These are phyloP conservation scores for Cacoxenus indagator DNA, from an alignment of 2,888 invertebrate genomes.

Conservation along the genomic window DNA sequence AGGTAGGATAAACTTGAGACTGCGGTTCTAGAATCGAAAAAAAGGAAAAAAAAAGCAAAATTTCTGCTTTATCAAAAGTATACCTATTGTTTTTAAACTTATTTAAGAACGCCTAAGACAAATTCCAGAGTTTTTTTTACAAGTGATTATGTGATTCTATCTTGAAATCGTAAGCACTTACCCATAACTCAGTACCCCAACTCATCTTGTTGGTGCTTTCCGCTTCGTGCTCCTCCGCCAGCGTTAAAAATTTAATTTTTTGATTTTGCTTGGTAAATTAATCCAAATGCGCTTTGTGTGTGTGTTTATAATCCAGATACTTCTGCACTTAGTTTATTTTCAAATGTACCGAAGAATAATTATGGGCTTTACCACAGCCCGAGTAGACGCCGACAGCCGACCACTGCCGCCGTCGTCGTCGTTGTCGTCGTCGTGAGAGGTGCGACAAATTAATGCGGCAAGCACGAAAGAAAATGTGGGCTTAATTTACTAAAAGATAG, in stretches of 20 bases:
- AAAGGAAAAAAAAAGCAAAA: too few species aligned
- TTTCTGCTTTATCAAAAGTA: too few species aligned
- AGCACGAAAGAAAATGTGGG: constrained; percentile 5
- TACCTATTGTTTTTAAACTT: too few species aligned
- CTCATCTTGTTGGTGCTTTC: constrained; percentile 69
- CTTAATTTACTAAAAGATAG: neutral
- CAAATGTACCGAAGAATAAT: neutral
- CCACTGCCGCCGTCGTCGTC: too few species aligned
- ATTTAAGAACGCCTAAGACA: too few species aligned
- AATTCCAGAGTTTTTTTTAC: too few species aligned
- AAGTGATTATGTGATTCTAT: neutral
- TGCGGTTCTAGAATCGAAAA: too few species aligned
- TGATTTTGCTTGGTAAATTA: neutral
- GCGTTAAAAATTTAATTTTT: constrained; percentile 55
- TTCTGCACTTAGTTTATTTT: neutral
- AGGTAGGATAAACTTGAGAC: too few species aligned
- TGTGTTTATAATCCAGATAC: constrained; percentile 2
- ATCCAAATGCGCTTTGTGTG: neutral
- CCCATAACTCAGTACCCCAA: constrained; percentile 71
- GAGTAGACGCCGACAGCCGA: constrained; percentile 6
- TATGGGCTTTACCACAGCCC: neutral
- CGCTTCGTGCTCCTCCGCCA: constrained; percentile 67
- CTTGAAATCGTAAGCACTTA: constrained; percentile 49
- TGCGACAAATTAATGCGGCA: constrained; percentile 8
- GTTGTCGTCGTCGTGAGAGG: neutral